Base-by-base conservation (phyloP, 2,888 invertebrate genomes). In the Leptopterna dolabrata region DNA sequence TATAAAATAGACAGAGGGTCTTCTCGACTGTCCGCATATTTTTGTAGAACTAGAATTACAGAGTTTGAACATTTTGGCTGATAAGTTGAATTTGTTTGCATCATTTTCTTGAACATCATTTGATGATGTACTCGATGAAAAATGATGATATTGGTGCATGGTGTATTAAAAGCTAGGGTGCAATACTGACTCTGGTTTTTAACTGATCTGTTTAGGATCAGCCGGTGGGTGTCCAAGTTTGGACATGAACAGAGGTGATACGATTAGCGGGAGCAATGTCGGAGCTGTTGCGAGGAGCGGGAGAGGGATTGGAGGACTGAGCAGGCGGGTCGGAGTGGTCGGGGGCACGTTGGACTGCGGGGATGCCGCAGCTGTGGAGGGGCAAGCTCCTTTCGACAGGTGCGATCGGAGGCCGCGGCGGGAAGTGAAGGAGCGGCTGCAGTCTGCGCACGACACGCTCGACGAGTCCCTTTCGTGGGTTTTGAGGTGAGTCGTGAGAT, bases 401-500 rank as follows among this genome's bases (percentile, higher is more conserved):
- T 89, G 89, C n/a, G 88, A 76, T 6, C 87, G 71, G 13, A 89
- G 88, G 24, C 87, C 87, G 3, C 89, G 70, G 27, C 87, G 76
- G 1, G 88, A 80, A 4, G 87, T 81, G 70, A 89, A 89, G n/a
- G 47, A 27, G 47, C 88, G 76, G 29, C 76, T 41, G 78, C 89
- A 89, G 43, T 76, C 43, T n/a, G 87, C 73, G 70, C 89, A 89
- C 19, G 83, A 70, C 36, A 88, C 78, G 76, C 24, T 87, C 9
- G 78, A 43, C 0, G 78, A 29, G 29, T 87, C 87, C 27, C 88
- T 73, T 45, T 84, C 88, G 85, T 89, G 89, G 16, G 89, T 89
- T 36, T 88, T 87, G 51, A 89, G 85, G 83, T 89, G 89, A 6
- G 88, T 87, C 30, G 88, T 84, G 55, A 89, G 86, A 45, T 89